Evolutionary conservation across 2,113 vertebrate species (phyloP).

Genomic region (Lophotis ruficrista): DNA sequence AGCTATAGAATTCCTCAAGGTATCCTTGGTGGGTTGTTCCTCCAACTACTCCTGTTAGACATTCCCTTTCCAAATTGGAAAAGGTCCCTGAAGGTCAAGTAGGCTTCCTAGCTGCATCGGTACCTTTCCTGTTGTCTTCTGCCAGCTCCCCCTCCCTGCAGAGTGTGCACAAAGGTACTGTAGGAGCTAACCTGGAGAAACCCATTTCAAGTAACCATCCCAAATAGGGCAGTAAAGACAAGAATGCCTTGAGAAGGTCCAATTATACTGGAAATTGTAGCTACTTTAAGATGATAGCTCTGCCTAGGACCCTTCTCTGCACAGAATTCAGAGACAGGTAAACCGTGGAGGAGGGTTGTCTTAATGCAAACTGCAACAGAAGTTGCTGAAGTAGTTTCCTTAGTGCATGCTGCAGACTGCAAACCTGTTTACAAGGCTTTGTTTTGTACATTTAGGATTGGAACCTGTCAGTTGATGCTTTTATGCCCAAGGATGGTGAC

Average conservation of each 20-base stretch:
- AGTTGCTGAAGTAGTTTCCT: neutral
- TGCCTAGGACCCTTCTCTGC: neutral
- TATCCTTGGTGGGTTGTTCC: neutral
- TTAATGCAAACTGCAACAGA: neutral
- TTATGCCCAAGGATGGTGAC: neutral
- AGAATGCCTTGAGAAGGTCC: neutral
- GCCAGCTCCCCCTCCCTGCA: neutral
- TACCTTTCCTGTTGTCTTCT: neutral
- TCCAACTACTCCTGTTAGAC: neutral
- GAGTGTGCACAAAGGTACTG: neutral
- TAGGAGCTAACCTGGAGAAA: neutral
- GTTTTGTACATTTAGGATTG: neutral
- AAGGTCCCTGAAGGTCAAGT: neutral
- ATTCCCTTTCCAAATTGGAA: neutral
- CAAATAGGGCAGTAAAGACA: neutral
- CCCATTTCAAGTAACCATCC: neutral
- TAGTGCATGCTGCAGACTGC: neutral
- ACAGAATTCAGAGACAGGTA: neutral
- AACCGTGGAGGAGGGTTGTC: neutral
- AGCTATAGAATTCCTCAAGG: neutral
- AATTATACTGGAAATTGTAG: neutral
- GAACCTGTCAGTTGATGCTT: neutral
- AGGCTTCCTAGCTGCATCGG: fast-evolving
- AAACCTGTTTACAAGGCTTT: slow-evolving; percentile 23
- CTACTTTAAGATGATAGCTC: neutral